phyloP scores from a whole-genome alignment of 2,113 vertebrate genomes.

The Triplophysa dalaica region DNA sequence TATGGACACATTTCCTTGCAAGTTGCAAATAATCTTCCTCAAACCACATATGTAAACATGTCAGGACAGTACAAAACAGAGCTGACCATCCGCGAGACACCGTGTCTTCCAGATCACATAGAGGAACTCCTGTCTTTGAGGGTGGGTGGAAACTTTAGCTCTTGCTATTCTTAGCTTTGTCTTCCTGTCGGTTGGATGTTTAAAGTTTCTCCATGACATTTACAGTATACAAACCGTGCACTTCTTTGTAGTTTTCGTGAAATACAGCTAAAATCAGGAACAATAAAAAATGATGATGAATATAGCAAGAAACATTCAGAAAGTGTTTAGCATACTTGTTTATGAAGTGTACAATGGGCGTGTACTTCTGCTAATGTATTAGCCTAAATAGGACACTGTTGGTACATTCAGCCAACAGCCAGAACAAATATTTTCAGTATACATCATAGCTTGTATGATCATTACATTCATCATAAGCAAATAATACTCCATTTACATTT shows the following conservation, averaged over 20 bases:
- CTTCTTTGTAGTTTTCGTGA: background rate
- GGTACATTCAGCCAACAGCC: background rate
- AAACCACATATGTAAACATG: too few species aligned
- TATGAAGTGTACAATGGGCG: background rate
- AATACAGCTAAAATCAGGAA: background rate
- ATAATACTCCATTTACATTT: background rate
- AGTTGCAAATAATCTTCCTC: too few species aligned
- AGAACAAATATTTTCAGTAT: background rate
- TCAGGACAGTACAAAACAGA: background rate
- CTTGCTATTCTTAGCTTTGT: constrained; percentile 48
- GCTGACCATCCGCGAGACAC: background rate
- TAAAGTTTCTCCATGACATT: constrained; percentile 49
- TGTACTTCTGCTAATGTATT: constrained; percentile 5
- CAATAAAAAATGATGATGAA: background rate
- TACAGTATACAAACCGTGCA: background rate
- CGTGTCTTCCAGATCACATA: constrained; percentile 25
- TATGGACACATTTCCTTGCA: too few species aligned
- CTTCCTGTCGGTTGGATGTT: constrained; percentile 49
- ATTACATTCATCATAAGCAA: background rate
- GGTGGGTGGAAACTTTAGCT: constrained; percentile 40
- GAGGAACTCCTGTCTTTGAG: constrained; percentile 42
- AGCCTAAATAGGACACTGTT: background rate
- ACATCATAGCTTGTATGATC: background rate
- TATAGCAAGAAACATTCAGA: background rate
- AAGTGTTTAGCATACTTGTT: background rate